Evolutionary conservation across 2,113 vertebrate species (phyloP).

Genomic region (Onychostruthus taczanowskii): DNA sequence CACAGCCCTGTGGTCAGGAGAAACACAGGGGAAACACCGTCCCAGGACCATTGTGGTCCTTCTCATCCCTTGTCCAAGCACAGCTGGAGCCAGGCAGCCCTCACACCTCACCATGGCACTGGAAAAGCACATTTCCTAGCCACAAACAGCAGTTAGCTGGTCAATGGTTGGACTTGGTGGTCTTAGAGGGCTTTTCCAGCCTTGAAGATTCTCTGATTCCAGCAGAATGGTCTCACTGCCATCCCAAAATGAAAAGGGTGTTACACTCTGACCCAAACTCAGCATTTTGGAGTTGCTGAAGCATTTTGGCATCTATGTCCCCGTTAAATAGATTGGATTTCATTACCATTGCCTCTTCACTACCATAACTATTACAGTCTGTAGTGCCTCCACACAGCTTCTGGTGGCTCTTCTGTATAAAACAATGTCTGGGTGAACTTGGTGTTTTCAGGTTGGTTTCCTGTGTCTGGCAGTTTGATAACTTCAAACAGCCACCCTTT

Average conservation of each 20-base stretch:
- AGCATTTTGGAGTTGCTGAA: background rate
- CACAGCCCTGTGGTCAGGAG: background rate
- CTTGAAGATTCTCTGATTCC: background rate
- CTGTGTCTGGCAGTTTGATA: background rate
- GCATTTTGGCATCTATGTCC: background rate
- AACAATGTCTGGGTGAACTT: background rate
- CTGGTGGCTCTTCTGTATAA: background rate
- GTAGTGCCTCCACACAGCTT: background rate
- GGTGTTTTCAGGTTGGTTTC: background rate
- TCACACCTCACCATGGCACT: background rate
- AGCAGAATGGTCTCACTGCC: background rate
- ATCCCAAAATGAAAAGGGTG: background rate
- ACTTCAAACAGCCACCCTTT: background rate
- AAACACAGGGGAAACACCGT: background rate
- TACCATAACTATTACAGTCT: rapidly evolving
- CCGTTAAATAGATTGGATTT: background rate
- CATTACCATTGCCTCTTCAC: background rate
- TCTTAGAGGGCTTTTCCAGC: background rate
- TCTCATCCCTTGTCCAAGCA: background rate
- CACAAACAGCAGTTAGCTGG: background rate
- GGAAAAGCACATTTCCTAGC: background rate
- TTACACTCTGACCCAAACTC: background rate
- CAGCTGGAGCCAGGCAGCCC: background rate
- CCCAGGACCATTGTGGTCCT: rapidly evolving
- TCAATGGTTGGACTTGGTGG: too few species aligned